Conservation (phyloP, 2,113 vertebrate species). For the Pygoscelis adeliae region DNA sequence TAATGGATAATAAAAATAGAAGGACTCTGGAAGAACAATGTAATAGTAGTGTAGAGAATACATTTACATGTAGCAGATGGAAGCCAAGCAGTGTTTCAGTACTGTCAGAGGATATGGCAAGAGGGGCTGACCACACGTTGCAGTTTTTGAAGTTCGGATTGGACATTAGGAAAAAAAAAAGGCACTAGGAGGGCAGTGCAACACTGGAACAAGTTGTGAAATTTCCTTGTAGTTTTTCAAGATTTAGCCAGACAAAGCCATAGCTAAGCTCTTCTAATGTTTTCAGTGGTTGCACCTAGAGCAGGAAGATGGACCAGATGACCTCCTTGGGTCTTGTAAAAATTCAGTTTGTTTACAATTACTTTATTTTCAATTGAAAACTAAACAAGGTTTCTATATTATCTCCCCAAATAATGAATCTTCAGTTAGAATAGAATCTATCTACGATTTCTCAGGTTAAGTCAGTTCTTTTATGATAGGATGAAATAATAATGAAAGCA, state of each 20-base stretch:
- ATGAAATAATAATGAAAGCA: neutral
- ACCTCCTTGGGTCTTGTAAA: neutral
- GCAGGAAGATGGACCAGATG: neutral
- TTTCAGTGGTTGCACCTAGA: neutral
- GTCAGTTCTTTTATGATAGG: neutral
- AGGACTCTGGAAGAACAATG: neutral
- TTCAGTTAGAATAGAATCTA: neutral
- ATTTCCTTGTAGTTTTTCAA: neutral
- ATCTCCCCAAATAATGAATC: neutral
- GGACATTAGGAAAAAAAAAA: neutral
- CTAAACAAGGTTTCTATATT: neutral
- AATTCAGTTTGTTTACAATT: neutral
- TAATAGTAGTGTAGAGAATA: neutral
- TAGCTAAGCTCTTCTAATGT: neutral
- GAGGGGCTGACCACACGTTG: neutral
- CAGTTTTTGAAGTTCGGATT: neutral
- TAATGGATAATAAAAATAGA: neutral
- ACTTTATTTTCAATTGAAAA: neutral
- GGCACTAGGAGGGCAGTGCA: neutral
- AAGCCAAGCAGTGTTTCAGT: neutral
- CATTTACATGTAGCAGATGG: neutral
- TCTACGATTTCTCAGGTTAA: neutral
- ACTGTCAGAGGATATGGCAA: neutral
- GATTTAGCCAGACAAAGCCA: neutral
- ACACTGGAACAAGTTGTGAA: neutral